A percentile compares a stretch with the other conserved stretches of the same genome.
Evolutionary conservation across 1,140 invertebrate species (phyloP).

Genomic region (Pseudomyrmex sp.): DNA sequence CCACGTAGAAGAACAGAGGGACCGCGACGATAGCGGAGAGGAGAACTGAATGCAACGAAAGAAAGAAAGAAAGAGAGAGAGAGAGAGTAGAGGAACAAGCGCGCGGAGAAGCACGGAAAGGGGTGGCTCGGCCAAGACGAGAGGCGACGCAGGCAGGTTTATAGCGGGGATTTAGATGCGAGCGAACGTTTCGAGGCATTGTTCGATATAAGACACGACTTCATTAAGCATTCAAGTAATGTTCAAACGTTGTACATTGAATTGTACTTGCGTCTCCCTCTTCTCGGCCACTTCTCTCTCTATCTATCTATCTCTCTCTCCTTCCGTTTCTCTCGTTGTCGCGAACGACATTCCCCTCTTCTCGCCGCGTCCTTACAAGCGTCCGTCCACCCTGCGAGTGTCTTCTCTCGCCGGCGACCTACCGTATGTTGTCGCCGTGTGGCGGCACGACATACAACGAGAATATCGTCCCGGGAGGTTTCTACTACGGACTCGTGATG

Average conservation of each 20-base stretch:
- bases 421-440: constrained; percentile 54
- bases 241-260: constrained; percentile 81
- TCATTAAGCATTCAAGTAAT: constrained; percentile 84
- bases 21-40: neutral
- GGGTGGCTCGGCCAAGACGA: constrained; percentile 58
- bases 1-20: constrained; percentile 49
- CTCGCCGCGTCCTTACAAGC: neutral
- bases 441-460: constrained; percentile 77
- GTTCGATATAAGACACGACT: constrained; percentile 83
- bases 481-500: constrained; percentile 73
- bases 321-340: neutral
- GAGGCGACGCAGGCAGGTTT: constrained; percentile 62
- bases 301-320: neutral
- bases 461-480: constrained; percentile 77
- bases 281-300: constrained; percentile 12
- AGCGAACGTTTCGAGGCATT: constrained; percentile 79
- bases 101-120: constrained; percentile 47
- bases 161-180: constrained; percentile 75
- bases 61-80: neutral
- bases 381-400: constrained; percentile 1
- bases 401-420: constrained; percentile 31
- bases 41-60: constrained; percentile 10
- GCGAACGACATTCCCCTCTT: neutral
- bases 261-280: constrained; percentile 71
- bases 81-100: constrained; percentile 18